Percentiles rank a stretch among this genome's conserved stretches.
Conservation (phyloP, 2,888 invertebrate genomes). For the Cheilosia grossa region DNA sequence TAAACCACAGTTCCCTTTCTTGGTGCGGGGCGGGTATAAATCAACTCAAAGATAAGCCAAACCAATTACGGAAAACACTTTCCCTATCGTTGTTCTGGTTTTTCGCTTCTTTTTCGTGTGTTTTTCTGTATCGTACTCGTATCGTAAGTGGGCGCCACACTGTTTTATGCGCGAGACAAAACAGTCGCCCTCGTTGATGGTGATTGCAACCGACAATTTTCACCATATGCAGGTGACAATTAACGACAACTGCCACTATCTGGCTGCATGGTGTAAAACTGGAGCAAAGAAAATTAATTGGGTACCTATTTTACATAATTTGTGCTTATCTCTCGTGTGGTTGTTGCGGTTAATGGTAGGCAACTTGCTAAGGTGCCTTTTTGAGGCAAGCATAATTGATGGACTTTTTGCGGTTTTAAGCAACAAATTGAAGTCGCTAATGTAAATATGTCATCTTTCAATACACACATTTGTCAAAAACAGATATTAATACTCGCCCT, state of each 20-base stretch:
- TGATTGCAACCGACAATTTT: constrained; percentile 43
- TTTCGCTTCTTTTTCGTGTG: constrained; percentile 18
- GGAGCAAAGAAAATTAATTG: constrained; percentile 82
- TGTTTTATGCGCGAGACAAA: constrained; percentile 10
- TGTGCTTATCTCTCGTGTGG: constrained; percentile 72
- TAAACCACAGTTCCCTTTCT: constrained; percentile 17
- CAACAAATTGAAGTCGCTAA: not conserved
- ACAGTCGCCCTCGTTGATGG: constrained; percentile 20
- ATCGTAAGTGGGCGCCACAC: constrained; percentile 47
- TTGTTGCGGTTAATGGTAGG: constrained; percentile 52
- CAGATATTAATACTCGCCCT: constrained; percentile 30
- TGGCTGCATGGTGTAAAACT: constrained; percentile 76
- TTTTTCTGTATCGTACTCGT: constrained; percentile 16
- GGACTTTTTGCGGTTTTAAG: constrained; percentile 21
- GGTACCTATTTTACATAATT: constrained; percentile 81
- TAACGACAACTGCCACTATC: constrained; percentile 56
- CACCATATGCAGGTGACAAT: constrained; percentile 64
- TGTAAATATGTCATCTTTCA: not conserved
- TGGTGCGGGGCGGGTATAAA: not conserved
- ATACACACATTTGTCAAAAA: constrained; percentile 12
- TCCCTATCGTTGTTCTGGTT: constrained; percentile 68
- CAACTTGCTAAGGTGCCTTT: not conserved
- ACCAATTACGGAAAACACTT: constrained; percentile 68
- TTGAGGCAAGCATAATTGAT: constrained; percentile 23
- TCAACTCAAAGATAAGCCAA: constrained; percentile 42